These are phyloP conservation scores for Phanerotoma sp. DNA, from an alignment of 2,888 invertebrate genomes.

Conservation along the genomic window DNA sequence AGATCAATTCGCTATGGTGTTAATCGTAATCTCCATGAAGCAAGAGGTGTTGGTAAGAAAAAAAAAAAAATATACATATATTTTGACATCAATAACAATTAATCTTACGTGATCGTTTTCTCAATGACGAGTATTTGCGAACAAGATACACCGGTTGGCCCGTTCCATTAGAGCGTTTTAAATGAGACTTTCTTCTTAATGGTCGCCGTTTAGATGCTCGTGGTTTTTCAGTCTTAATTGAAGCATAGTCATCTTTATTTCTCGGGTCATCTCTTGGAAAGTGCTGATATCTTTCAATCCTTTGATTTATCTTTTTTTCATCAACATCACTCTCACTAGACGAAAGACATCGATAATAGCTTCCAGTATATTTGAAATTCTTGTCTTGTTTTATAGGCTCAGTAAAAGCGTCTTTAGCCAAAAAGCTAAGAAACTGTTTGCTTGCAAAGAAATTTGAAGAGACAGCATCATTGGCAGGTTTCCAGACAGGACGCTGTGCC, in stretches of 20 bases:
- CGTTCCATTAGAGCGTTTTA: slow-evolving; percentile 40
- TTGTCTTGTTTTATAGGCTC: background rate
- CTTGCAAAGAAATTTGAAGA: slow-evolving; percentile 51
- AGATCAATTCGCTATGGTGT: slow-evolving; percentile 16
- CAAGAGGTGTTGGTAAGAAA: background rate
- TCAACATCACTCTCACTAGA: slow-evolving; percentile 48
- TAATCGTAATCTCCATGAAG: background rate
- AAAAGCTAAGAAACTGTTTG: slow-evolving; percentile 48
- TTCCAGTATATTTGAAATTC: slow-evolving; percentile 2
- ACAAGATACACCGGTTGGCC: slow-evolving; percentile 54
- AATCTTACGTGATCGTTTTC: slow-evolving; percentile 54
- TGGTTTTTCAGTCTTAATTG: slow-evolving; percentile 33
- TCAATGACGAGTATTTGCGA: slow-evolving; percentile 52
- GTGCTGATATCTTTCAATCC: background rate
- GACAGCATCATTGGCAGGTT: slow-evolving; percentile 28
- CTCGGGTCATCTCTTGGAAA: background rate
- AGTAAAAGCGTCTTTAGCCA: slow-evolving; percentile 42
- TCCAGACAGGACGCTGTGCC: slow-evolving; percentile 40
- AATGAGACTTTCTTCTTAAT: slow-evolving; percentile 50
- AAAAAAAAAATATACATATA: background rate
- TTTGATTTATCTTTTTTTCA: slow-evolving; percentile 16
- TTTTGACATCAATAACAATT: background rate
- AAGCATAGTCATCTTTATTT: background rate
- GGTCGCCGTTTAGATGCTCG: slow-evolving; percentile 43
- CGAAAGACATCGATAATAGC: slow-evolving; percentile 41